These are phyloP conservation scores for Bibio marci DNA, from an alignment of 2,888 invertebrate species.

Conservation along the genomic window DNA sequence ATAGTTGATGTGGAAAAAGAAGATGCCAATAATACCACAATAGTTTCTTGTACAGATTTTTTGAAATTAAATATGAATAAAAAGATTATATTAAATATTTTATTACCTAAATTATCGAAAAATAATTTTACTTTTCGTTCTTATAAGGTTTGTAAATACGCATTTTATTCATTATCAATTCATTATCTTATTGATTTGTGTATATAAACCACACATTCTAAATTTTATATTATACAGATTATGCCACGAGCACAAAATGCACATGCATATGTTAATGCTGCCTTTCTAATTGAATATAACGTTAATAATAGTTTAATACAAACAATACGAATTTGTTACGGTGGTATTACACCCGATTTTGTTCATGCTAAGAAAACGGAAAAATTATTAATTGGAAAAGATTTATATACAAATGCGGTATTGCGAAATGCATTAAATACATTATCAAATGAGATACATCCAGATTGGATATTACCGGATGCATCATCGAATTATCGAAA, in stretches of 20 bases:
- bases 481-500: constrained; percentile 45
- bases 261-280: constrained; percentile 61
- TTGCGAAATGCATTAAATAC: constrained; percentile 27
- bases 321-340: constrained; percentile 41
- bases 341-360: constrained; percentile 33
- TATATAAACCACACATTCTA: neutral
- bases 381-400: constrained; percentile 29
- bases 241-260: constrained; percentile 60
- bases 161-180: too few relatives aligned
- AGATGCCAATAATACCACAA: neutral
- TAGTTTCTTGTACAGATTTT: constrained; percentile 11
- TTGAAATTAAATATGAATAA: constrained; percentile 16
- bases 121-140: constrained; percentile 25
- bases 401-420: constrained; percentile 26
- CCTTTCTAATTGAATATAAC: constrained; percentile 45
- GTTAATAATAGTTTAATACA: too few relatives aligned
- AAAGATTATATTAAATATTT: constrained; percentile 18
- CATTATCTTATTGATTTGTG: too few relatives aligned
- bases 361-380: constrained; percentile 39
- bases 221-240: constrained; percentile 29
- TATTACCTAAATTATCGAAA: constrained; percentile 13
- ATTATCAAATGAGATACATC: constrained; percentile 39
- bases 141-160: constrained; percentile 24
- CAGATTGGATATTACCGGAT: constrained; percentile 41
- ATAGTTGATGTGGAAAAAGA: constrained; percentile 23